Base-by-base conservation (phyloP, 2,113 vertebrate species). In the Trogon surrucura region DNA sequence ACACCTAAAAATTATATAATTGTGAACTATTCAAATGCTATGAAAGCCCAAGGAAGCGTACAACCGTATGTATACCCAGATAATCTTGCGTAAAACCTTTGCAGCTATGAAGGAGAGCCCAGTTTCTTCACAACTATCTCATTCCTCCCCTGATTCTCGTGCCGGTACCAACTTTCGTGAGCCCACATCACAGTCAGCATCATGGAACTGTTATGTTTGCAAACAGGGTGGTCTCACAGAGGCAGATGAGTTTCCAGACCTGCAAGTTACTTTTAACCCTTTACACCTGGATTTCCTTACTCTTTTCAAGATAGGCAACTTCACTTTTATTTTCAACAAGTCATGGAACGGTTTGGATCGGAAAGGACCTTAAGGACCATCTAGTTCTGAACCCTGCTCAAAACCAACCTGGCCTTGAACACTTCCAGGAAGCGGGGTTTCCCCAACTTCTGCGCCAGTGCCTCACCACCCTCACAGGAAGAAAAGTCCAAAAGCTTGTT, bases 151-250 rank as follows among this genome's bases (percentile, higher is more conserved):
- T 61, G 8, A 1, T 61, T 4, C 67, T 17, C 2, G 13, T 11
- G 13, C 61, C 19, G 32, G 47, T 61, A 13, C 6, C 2, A 2
- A 10, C 45, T 27, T 20, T 41, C n/a, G n/a, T 4, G 11, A 58
- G 44, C 15, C 44, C 44, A 21, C 4, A 4, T 6, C 26, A 18
- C 4, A 1, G 62, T 30, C 65, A 9, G 32, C 41, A 15, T 12
- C 27, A 18, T 0, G 4, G 32, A 18, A 10, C 6, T 1, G 7
- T 45, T 4, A 30, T 0, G 2, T 32, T 27, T 14, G n/a, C 6
- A 18, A 29, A 22, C 47, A 9, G 8, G 9, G 8, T 4, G 4
- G 8, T 17, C 34, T 34, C 19, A 20, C 0, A 1, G 32, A 45
- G 12, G 4, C 18, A 2, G 11, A 5, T 0, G 2, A 9, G 21